Evolutionary conservation across 2,888 invertebrate genomes (phyloP), one percentile per base, ranked within the genome.

Genomic region (Acronicta aceris): DNA sequence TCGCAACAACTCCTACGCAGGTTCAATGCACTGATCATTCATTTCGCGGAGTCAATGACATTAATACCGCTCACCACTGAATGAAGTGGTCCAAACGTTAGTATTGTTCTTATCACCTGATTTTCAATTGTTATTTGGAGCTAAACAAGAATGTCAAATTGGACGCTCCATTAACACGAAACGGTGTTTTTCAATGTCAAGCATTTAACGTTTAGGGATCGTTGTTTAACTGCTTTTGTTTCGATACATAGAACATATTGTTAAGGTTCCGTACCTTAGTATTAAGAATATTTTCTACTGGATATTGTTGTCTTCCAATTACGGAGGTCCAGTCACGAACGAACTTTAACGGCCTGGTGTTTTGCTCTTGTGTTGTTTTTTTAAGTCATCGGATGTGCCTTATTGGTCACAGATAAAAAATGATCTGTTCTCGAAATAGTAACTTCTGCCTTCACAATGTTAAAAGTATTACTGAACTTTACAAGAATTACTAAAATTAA

Each of bases 21-120:
- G 75, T 52, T 76, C 76, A 76, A 59, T 48, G 76, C 47, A 42
- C 75, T 48, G 36, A 47, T 58, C 67, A 59, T 65, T 76, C 47
- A 74, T 59, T 66, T 77, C 50, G 59, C 68, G 46, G 54, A 51
- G 75, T 75, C 75, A 76, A 66, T 66, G 75, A 76, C 76, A 65
- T 72, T 51, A 60, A 63, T 53, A 59, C 40, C 57, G 36, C 42
- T 49, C 43, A 16, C 21, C 40, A 47, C 41, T 54, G 59, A 53
- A 61, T 60, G n/a, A 53, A 59, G 51, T 59, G 33, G 56, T 57
- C 10, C 41, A 51, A 47, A 45, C 33, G 40, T 51, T 43, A 30
- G 43, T 36, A 36, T 60, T 67, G 43, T 46, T 42, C 27, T 46
- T 65, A 54, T 54, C 53, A 41, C 43, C 47, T 72, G 67, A 57